Percentiles rank a stretch among this genome's conserved stretches.
These are phyloP conservation scores for Scolanthus callimorphus DNA, from an alignment of 92 coral and sea anemone genomes.

Conservation along the genomic window DNA sequence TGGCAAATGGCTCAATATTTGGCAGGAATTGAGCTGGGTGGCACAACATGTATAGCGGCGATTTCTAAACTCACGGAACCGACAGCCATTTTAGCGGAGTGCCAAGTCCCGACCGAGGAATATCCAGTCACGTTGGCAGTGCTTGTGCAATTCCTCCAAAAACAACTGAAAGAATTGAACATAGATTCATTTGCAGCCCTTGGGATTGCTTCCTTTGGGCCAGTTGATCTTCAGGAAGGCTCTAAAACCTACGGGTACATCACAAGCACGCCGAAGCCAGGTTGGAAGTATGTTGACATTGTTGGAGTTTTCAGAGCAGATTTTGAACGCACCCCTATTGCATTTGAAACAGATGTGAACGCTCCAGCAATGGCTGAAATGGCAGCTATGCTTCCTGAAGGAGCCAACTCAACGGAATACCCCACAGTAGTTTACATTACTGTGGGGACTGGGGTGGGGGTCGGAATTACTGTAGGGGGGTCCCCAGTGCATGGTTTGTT, in stretches of 20 bases:
- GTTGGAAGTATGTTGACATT: constrained; percentile 66
- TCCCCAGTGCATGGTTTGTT: constrained; percentile 85
- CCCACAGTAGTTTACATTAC: constrained; percentile 76
- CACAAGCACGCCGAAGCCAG: constrained; percentile 78
- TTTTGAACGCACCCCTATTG: constrained; percentile 49
- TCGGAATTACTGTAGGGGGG: constrained; percentile 73
- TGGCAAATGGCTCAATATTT: constrained; percentile 28
- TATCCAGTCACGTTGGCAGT: constrained; percentile 49
- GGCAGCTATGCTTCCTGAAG: constrained; percentile 20
- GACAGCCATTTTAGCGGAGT: constrained; percentile 36
- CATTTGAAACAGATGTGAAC: constrained; percentile 84
- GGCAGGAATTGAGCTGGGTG: constrained; percentile 95
- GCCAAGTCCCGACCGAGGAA: constrained; percentile 55
- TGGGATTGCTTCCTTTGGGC: constrained; percentile 96
- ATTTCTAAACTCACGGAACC: constrained; percentile 54
- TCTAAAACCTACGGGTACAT: constrained; percentile 83
- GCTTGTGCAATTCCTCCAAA: constrained; percentile 46
- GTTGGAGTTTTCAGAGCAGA: constrained; percentile 63
- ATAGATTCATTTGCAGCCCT: constrained; percentile 42
- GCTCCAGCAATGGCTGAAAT: constrained; percentile 89
- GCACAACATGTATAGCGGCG: constrained; percentile 87
- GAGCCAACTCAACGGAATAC: background rate
- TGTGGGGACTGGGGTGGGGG: constrained; percentile 92
- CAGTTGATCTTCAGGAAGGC: constrained; percentile 64
- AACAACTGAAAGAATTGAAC: constrained; percentile 32